A percentile compares a stretch with the other conserved stretches of the same genome.
Evolutionary conservation across 2,113 vertebrate species (phyloP).

Genomic region (Malurus alboscapulatus): DNA sequence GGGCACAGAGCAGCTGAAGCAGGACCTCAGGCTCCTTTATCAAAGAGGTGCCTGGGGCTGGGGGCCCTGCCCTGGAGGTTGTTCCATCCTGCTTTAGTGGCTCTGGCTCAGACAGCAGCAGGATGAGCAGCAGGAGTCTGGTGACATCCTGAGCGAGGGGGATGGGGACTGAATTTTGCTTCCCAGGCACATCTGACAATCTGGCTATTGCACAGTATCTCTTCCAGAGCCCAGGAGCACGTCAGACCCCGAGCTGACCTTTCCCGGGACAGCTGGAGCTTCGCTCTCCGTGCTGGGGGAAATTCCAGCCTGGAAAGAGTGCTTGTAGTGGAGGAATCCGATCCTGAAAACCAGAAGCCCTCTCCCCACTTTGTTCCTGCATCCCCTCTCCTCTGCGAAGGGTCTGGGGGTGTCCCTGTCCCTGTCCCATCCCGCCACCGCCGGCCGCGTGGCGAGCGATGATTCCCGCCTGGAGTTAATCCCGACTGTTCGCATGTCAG

Average conservation of each 20-base stretch:
- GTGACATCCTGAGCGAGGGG: background rate
- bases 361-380: background rate
- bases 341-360: background rate
- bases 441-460: fast-evolving
- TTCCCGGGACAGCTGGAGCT: background rate
- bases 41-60: fast-evolving
- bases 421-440: fast-evolving
- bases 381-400: fast-evolving
- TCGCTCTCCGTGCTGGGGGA: background rate
- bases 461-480: background rate
- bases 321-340: background rate
- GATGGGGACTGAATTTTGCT: background rate
- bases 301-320: background rate
- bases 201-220: background rate
- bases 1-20: background rate
- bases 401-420: fast-evolving
- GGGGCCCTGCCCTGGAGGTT: background rate
- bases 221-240: background rate
- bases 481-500: background rate
- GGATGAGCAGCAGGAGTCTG: background rate
- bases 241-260: background rate
- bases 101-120: background rate
- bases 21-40: background rate
- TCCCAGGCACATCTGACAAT: background rate
- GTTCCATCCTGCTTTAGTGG: background rate